Evolutionary conservation across 1,140 invertebrate species (phyloP), one percentile per base, ranked within the genome.

Genomic region (Eueides isabella): DNA sequence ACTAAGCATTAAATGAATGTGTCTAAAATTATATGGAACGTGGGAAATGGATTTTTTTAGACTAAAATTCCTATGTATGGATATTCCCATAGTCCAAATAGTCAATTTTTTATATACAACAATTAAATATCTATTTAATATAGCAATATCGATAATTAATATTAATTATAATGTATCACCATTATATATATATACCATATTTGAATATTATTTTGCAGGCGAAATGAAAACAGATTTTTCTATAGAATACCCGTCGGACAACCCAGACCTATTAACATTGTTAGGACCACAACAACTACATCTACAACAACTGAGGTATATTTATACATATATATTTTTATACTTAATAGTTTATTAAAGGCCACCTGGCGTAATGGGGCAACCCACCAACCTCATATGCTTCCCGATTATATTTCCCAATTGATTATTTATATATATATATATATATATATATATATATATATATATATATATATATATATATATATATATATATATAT

Each of bases 141-240:
- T n/a, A n/a, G n/a, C n/a, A n/a, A n/a, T n/a, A n/a, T n/a, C n/a
- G n/a, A n/a, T n/a, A n/a, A n/a, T n/a, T n/a, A n/a, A n/a, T n/a
- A n/a, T n/a, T n/a, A n/a, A n/a, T n/a, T n/a, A n/a, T n/a, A n/a
- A n/a, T n/a, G n/a, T n/a, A n/a, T n/a, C n/a, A n/a, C n/a, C 2
- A 38, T 38, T 38, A n/a, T 38, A 16, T 16, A 1, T 12, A 26
- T 55, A 23, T 23, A 26, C 11, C 26, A 12, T 26, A n/a, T 23
- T 55, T n/a, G 0, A 1, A 55, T 23, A 28, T 66, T 41, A 35
- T 12, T 35, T 66, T 63, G 28, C 78, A 91, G 89, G 30, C 81
- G 81, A 38, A 81, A 84, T 69, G 81, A 85, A 70, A 85, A 83
- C 9, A 79, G 81, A 75, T 88, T 89, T 61, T 19, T 89, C 16